These are phyloP conservation scores for Leptatherina wallacei DNA, from an alignment of 2,797 vertebrate genomes.

Conservation along the genomic window DNA sequence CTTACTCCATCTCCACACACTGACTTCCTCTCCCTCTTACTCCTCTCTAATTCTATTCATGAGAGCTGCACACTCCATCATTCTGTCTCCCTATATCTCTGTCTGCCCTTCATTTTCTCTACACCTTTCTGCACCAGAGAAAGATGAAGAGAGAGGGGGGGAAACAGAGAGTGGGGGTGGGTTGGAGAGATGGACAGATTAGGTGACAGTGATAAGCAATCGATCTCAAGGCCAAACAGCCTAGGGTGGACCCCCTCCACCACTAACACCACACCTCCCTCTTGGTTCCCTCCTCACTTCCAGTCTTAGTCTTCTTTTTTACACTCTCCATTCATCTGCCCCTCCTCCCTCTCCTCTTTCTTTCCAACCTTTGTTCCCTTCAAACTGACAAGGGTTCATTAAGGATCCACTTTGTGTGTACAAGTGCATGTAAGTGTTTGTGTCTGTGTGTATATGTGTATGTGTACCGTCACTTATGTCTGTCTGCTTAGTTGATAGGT, in stretches of 20 bases:
- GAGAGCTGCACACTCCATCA: slow-evolving; percentile 74
- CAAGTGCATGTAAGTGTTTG: slow-evolving; percentile 41
- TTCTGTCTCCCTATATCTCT: slow-evolving; percentile 74
- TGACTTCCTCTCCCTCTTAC: slow-evolving; percentile 61
- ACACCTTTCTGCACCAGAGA: slow-evolving; percentile 60
- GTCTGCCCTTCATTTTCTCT: slow-evolving; percentile 77
- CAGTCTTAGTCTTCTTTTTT: slow-evolving; percentile 36
- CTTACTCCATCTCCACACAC: slow-evolving; percentile 60
- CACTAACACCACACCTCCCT: not conserved
- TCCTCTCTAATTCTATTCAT: slow-evolving; percentile 79
- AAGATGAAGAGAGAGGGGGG: slow-evolving; percentile 40
- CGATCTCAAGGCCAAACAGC: slow-evolving; percentile 79
- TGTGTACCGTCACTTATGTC: slow-evolving; percentile 61
- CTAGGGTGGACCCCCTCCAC: slow-evolving; percentile 43
- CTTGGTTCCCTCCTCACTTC: slow-evolving; percentile 9
- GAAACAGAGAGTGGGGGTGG: slow-evolving; percentile 28
- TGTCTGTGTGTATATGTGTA: slow-evolving; percentile 24
- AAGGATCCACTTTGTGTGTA: slow-evolving; percentile 66
- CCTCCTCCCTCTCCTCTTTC: slow-evolving; percentile 43
- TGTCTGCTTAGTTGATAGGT: slow-evolving; percentile 67
- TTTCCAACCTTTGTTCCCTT: slow-evolving; percentile 72
- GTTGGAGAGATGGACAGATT: slow-evolving; percentile 76
- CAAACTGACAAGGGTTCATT: slow-evolving; percentile 79
- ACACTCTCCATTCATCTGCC: slow-evolving; percentile 32
- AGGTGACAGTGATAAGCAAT: slow-evolving; percentile 81